Conservation (phyloP, 2,113 vertebrate species). For the Arothron firmamentum region DNA sequence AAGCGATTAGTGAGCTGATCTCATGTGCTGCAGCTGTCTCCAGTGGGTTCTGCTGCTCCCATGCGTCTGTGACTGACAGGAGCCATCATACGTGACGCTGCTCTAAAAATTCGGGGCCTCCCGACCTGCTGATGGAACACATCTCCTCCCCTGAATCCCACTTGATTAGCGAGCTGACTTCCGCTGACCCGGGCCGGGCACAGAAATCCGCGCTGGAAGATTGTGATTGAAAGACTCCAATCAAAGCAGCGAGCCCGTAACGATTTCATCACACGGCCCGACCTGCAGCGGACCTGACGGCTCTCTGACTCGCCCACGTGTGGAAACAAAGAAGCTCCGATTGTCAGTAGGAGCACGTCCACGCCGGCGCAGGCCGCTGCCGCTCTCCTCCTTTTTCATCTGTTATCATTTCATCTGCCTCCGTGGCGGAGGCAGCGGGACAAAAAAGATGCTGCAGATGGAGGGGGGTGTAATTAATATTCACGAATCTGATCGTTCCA, state of each 20-base stretch:
- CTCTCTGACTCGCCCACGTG: conserved; percentile 23
- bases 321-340: background rate
- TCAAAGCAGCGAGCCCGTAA: conserved; percentile 57
- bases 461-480: conserved; percentile 29
- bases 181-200: conserved; percentile 37
- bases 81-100: background rate
- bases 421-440: background rate
- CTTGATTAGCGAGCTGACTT: conserved; percentile 50
- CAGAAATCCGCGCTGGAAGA: conserved; percentile 19
- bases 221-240: conserved; percentile 65
- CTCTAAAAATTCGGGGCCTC: conserved; percentile 20
- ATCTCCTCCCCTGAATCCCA: conserved; percentile 39
- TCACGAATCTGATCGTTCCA: conserved; percentile 23
- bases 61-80: conserved; percentile 19
- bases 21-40: background rate
- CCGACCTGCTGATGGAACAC: conserved; percentile 56
- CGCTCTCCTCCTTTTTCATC: conserved; percentile 1
- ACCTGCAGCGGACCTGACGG: conserved; percentile 48
- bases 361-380: conserved; percentile 4
- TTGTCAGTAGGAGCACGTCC: conserved; percentile 10
- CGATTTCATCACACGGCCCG: conserved; percentile 55
- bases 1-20: too few species aligned
- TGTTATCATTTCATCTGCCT: conserved; percentile 19
- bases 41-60: background rate
- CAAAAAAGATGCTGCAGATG: conserved; percentile 16